A percentile compares a stretch with the other conserved stretches of the same genome.
phyloP scores from a whole-genome alignment of 2,797 vertebrate genomes.

The Alca torda region DNA sequence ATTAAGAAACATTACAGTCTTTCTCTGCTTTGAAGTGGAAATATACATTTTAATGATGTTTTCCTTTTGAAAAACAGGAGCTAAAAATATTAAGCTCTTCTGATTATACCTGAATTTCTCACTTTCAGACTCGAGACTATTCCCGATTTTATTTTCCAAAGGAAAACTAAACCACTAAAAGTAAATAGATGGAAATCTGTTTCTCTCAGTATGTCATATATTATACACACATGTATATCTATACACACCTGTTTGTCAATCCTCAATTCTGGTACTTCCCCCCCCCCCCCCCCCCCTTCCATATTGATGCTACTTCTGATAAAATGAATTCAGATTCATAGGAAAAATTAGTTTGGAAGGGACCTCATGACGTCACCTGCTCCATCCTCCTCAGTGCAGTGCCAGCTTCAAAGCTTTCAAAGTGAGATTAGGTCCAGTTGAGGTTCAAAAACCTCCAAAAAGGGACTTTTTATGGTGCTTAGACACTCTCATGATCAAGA shows the following conservation, averaged over 20 bases:
- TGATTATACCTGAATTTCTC: neutral
- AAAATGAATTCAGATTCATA: neutral
- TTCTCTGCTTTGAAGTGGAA: slow-evolving; percentile 6
- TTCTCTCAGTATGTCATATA: neutral
- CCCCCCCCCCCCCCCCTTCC: neutral
- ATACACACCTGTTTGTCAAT: neutral
- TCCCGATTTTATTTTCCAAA: neutral
- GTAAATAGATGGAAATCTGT: neutral
- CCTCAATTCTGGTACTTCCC: neutral
- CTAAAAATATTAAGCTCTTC: neutral
- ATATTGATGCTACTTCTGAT: neutral
- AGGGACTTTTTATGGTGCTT: neutral
- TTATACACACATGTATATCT: too few relatives aligned
- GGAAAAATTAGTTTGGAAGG: neutral
- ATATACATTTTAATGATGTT: neutral
- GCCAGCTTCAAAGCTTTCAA: neutral
- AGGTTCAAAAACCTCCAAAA: neutral
- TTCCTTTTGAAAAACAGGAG: neutral
- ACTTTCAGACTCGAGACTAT: neutral
- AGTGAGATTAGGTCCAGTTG: neutral
- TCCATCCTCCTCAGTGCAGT: neutral
- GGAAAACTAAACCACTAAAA: neutral
- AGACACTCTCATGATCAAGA: neutral
- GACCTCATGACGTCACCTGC: neutral
- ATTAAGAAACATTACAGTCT: slow-evolving; percentile 50